Percentiles rank a stretch among this genome's conserved stretches.
These are phyloP conservation scores for Pseudochirops cupreus DNA, from an alignment of 2,797 vertebrate genomes.

Conservation along the genomic window DNA sequence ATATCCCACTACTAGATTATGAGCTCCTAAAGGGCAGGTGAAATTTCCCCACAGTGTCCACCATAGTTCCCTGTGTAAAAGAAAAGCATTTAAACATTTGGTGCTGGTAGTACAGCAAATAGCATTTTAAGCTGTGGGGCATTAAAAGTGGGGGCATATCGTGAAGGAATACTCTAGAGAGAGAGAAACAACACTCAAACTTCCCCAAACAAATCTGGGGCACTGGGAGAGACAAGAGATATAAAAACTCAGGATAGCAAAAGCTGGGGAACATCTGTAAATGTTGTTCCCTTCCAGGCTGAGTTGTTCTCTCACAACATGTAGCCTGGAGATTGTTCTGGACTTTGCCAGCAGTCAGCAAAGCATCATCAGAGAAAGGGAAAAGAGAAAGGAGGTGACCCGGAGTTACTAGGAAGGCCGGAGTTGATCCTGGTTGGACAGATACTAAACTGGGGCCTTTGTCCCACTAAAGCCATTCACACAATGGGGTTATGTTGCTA, in stretches of 20 bases:
- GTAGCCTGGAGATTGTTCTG: slow-evolving; percentile 81
- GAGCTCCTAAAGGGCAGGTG: background rate
- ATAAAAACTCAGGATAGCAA: background rate
- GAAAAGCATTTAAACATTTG: background rate
- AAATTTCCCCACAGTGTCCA: background rate
- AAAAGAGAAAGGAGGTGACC: slow-evolving; percentile 55
- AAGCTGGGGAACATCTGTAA: background rate
- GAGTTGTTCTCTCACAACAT: background rate
- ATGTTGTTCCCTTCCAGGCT: background rate
- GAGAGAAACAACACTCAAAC: background rate
- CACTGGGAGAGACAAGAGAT: background rate
- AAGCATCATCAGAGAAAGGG: slow-evolving; percentile 72
- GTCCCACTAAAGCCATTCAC: slow-evolving; percentile 66
- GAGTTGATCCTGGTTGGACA: slow-evolving; percentile 54
- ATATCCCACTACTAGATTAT: background rate
- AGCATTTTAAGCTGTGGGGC: background rate
- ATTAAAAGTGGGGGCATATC: background rate
- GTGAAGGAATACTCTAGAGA: background rate
- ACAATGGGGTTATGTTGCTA: slow-evolving; percentile 69
- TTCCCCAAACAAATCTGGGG: background rate
- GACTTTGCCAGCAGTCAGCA: slow-evolving; percentile 82
- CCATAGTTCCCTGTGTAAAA: background rate
- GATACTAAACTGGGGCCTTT: slow-evolving; percentile 66
- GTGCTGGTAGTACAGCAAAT: background rate
- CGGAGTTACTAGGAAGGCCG: slow-evolving; percentile 70